Evolutionary conservation across 1,140 invertebrate species (phyloP).

Genomic region (Diorhabda elongata): DNA sequence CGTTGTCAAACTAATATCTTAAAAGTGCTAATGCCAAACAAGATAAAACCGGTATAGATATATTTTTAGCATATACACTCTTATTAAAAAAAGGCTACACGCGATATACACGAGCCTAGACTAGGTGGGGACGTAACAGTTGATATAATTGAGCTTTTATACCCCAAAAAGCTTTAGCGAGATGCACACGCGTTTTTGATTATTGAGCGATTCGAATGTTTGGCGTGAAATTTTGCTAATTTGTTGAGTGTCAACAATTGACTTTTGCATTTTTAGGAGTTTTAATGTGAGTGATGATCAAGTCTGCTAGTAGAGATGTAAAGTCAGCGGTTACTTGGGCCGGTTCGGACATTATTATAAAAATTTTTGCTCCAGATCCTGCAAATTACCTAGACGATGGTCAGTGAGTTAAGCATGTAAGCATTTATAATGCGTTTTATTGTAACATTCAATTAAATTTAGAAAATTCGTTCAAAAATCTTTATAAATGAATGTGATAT

Average conservation of each 20-base stretch:
- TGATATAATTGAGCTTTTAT: neutral
- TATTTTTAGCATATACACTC: constrained; percentile 14
- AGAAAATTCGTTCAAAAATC: too few relatives aligned
- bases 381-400: constrained; percentile 32
- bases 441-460: neutral
- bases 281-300: constrained; percentile 25
- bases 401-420: constrained; percentile 41
- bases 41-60: neutral
- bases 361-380: constrained; percentile 30
- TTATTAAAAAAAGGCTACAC: constrained; percentile 8
- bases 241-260: neutral
- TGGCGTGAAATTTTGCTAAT: neutral
- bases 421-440: constrained; percentile 27
- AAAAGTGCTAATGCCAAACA: constrained; percentile 3
- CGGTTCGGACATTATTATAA: constrained; percentile 35
- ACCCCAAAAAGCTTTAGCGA: neutral
- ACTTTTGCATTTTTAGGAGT: neutral
- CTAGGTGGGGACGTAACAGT: neutral
- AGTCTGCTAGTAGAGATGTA: constrained; percentile 25
- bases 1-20: constrained; percentile 16
- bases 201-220: neutral
- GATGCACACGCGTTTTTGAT: neutral
- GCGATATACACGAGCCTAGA: neutral
- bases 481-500: too few relatives aligned
- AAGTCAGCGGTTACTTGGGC: constrained; percentile 35